phyloP scores from a whole-genome alignment of 2,113 vertebrate species.

The Crotalus tigris region DNA sequence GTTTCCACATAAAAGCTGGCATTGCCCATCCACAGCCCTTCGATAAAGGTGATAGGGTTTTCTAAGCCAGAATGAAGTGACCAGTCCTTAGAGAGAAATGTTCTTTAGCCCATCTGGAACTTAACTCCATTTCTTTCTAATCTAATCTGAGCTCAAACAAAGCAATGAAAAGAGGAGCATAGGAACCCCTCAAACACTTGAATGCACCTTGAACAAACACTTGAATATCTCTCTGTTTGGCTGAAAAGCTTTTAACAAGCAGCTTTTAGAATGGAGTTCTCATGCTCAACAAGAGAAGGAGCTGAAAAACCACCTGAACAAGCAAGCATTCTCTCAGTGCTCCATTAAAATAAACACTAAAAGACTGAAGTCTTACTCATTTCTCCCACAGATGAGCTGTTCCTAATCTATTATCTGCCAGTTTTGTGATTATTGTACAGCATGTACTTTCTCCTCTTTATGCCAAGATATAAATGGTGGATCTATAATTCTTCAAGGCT shows the following conservation, averaged over 20 bases:
- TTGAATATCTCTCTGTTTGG: slow-evolving; percentile 51
- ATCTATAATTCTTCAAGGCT: slow-evolving; percentile 46
- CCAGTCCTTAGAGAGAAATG: slow-evolving; percentile 35
- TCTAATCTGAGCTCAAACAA: slow-evolving; percentile 50
- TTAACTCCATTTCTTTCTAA: slow-evolving; percentile 39
- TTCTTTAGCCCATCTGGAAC: slow-evolving; percentile 18
- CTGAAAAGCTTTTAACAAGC: slow-evolving; percentile 49
- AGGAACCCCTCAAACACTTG: slow-evolving; percentile 37
- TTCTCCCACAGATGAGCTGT: slow-evolving; percentile 32
- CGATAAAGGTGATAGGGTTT: slow-evolving; percentile 31
- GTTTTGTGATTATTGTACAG: slow-evolving; percentile 30
- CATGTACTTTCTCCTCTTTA: slow-evolving; percentile 35
- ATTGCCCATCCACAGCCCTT: not conserved
- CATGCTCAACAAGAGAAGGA: slow-evolving; percentile 44
- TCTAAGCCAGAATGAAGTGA: slow-evolving; percentile 41
- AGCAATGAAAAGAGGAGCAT: slow-evolving; percentile 44
- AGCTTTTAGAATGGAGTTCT: slow-evolving; percentile 48
- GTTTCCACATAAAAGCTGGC: not conserved
- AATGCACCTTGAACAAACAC: slow-evolving; percentile 43
- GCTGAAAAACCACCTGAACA: slow-evolving; percentile 55
- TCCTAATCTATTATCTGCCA: slow-evolving; percentile 52
- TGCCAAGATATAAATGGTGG: slow-evolving; percentile 26
- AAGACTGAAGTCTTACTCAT: not conserved
- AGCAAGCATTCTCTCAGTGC: slow-evolving; percentile 48
- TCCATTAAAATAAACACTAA: slow-evolving; percentile 21